Evolutionary conservation across 2,888 invertebrate species (phyloP).

Genomic region (Vesta saturnalis): DNA sequence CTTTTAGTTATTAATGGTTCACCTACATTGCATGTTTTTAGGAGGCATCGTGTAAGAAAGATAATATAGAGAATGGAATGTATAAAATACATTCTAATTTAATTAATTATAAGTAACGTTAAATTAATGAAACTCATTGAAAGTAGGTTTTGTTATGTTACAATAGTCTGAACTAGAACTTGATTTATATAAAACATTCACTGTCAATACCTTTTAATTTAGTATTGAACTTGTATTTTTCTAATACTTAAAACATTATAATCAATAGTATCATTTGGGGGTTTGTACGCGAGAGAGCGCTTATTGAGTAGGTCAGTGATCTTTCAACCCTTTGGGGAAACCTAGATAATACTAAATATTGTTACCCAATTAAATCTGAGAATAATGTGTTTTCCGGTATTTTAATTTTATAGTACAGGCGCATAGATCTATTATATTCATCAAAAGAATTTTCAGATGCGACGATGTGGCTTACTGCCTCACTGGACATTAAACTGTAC

Average conservation of each 20-base stretch:
- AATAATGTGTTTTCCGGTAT: too few relatives aligned
- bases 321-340: slow-evolving; percentile 13
- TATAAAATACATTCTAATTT: neutral
- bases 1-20: too few relatives aligned
- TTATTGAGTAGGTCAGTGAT: slow-evolving; percentile 23
- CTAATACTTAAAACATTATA: slow-evolving; percentile 5
- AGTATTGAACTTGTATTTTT: slow-evolving; percentile 13
- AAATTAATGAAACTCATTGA: neutral
- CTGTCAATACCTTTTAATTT: slow-evolving; percentile 6
- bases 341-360: neutral
- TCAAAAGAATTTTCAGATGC: neutral
- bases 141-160: slow-evolving; percentile 8
- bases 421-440: too few relatives aligned
- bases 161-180: slow-evolving; percentile 4
- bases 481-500: neutral
- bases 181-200: slow-evolving; percentile 7
- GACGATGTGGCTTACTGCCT: neutral
- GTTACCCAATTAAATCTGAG: neutral
- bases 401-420: too few relatives aligned
- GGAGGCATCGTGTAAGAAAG: too few relatives aligned
- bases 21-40: neutral
- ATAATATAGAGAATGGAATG: neutral
- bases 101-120: slow-evolving; percentile 1
- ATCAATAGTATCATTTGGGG: slow-evolving; percentile 20
- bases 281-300: neutral